A percentile compares a stretch with the other conserved stretches of the same genome.
Evolutionary conservation across 2,888 invertebrate species (phyloP).

Genomic region (Argyresthia goedartella): DNA sequence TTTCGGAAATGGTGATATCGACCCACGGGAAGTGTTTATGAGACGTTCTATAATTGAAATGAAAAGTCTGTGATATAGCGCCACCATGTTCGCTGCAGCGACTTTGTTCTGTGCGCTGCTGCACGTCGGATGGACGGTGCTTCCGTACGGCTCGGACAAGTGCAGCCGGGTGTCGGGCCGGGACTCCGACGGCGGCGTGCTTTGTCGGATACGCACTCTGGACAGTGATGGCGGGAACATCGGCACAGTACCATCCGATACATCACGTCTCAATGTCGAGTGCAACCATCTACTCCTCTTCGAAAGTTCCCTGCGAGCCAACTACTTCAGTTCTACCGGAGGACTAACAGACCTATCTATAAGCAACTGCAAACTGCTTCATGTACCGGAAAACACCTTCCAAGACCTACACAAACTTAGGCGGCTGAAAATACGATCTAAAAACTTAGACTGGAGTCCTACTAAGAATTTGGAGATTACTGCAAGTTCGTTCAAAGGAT

Average conservation of each 20-base stretch:
- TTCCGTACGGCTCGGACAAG: conserved; percentile 65
- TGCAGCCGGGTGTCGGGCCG: conserved; percentile 54
- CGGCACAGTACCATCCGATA: conserved; percentile 74
- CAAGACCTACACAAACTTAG: conserved; percentile 84
- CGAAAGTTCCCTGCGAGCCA: conserved; percentile 81
- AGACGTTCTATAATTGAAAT: conserved; percentile 63
- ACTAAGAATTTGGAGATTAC: conserved; percentile 81
- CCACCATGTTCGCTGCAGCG: conserved; percentile 52
- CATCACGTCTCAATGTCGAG: conserved; percentile 78
- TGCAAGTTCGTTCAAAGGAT: conserved; percentile 78
- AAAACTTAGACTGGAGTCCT: conserved; percentile 84
- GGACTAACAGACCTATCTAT: conserved; percentile 82
- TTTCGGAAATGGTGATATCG: conserved; percentile 71
- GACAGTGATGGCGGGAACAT: conserved; percentile 78
- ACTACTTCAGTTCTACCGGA: conserved; percentile 79
- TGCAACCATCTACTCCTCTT: conserved; percentile 84
- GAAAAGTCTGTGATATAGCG: conserved; percentile 56
- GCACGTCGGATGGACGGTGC: conserved; percentile 65
- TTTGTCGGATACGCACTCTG: conserved; percentile 79
- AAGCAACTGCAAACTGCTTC: conserved; percentile 84
- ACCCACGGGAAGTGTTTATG: conserved; percentile 69
- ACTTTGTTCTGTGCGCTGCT: conserved; percentile 65
- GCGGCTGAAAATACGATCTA: conserved; percentile 82
- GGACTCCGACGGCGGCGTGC: conserved; percentile 66
- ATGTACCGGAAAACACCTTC: conserved; percentile 82